Base-by-base conservation (phyloP, 2,797 vertebrate genomes). In the Melanogrammus aeglefinus region DNA sequence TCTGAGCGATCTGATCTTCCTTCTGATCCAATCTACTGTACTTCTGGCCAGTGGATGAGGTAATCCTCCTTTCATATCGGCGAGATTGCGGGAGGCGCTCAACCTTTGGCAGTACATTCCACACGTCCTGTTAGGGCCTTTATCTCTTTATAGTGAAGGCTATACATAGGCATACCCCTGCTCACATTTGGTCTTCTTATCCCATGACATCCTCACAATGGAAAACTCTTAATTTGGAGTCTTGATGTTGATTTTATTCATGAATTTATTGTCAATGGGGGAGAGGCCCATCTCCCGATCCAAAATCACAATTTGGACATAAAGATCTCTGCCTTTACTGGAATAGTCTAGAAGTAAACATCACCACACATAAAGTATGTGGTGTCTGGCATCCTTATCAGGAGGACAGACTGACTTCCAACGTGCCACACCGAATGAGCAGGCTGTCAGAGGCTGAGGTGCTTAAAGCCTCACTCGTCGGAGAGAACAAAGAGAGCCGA, bases 101-200 rank as follows among this genome's bases (percentile, higher is more conserved):
- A 79, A 57, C 81, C 84, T 81, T 75, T 74, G 80, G 63, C 82
- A 87, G 76, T 13, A 73, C 78, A 83, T 86, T 88, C 84, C 84
- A 69, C 74, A 73, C 84, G 76, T 83, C 86, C 74, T 77, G 72
- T 82, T 76, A 57, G 82, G 74, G 78, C 82, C 78, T 88, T 91
- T 89, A 89, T 91, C 89, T 91, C 81, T 71, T 77, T 85, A 88
- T 91, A 90, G 87, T 89, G 85, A 8, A 0, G 27, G 78, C 89
- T 92, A 90, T 90, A 91, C 91, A 90, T 91, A 90, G 35, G 35
- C 35, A 2, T 36, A 36, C 35, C 77, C 51, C 76, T 1, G 73
- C 81, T 90, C 83, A 86, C 87, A 84, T 90, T 85, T 84, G 3
- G 89, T 91, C 84, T 85, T 76, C 29, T 31, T 31, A 88, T 86